Percentiles rank a stretch among this genome's conserved stretches.
Conservation (phyloP, 2,888 invertebrate genomes). For the Chrysolina oricalcia region DNA sequence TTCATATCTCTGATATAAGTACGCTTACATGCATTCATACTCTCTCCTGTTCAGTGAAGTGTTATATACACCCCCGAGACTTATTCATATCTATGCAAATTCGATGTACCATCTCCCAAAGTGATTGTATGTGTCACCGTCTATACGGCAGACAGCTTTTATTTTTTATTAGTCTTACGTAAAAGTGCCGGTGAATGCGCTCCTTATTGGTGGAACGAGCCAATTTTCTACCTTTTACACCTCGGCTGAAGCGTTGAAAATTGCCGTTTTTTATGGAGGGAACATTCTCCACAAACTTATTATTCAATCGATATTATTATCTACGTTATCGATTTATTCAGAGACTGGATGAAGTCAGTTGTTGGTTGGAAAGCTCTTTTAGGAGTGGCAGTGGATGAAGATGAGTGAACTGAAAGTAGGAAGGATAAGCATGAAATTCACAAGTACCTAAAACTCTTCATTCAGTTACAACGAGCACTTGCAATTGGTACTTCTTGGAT, state of each 20-base stretch:
- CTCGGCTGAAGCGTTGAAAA: slow-evolving; percentile 16
- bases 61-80: slow-evolving; percentile 12
- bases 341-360: not conserved
- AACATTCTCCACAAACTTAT: not conserved
- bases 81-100: slow-evolving; percentile 39
- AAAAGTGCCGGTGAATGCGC: slow-evolving; percentile 32
- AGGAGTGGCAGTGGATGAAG: not conserved
- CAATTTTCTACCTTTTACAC: slow-evolving; percentile 32
- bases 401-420: not conserved
- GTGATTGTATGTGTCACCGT: slow-evolving; percentile 38
- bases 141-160: slow-evolving; percentile 33
- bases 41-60: not conserved
- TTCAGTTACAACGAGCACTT: no score
- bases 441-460: not conserved
- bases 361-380: not conserved
- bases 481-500: no score
- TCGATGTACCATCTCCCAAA: slow-evolving; percentile 36
- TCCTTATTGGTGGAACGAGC: slow-evolving; percentile 29
- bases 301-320: not conserved
- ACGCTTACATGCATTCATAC: not conserved
- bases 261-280: not conserved
- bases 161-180: slow-evolving; percentile 28
- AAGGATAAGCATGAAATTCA: not conserved
- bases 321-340: not conserved
- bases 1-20: not conserved